These are phyloP conservation scores for Notothenia rossii DNA, from an alignment of 2,113 vertebrate genomes.

Conservation along the genomic window DNA sequence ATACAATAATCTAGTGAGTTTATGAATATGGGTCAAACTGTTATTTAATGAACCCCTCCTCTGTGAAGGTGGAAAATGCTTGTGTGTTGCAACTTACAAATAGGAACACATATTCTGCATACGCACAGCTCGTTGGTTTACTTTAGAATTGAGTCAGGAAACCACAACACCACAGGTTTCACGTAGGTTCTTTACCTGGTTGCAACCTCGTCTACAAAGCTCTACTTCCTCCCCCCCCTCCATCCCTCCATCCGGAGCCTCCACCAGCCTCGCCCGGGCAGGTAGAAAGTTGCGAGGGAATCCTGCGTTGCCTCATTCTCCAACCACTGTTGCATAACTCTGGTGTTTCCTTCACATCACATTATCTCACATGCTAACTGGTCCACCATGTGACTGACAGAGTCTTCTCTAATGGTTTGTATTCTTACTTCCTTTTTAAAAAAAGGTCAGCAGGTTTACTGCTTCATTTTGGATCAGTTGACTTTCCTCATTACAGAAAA, in stretches of 20 bases:
- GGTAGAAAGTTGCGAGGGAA: constrained; percentile 5
- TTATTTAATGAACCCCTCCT: neutral
- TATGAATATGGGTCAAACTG: neutral
- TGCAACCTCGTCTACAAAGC: constrained; percentile 31
- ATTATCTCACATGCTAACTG: neutral
- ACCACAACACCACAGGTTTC: constrained; percentile 41
- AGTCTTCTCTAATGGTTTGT: neutral
- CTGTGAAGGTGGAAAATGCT: constrained; percentile 13
- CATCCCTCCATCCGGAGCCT: neutral
- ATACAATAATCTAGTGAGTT: neutral
- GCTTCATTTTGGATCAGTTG: neutral
- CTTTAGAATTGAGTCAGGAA: constrained; percentile 39
- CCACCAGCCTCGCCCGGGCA: neutral
- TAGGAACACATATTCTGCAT: constrained; percentile 22
- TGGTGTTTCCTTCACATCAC: constrained; percentile 38
- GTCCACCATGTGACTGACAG: constrained; percentile 1
- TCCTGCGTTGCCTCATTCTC: constrained; percentile 9
- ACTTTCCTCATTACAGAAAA: neutral
- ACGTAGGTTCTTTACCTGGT: constrained; percentile 24
- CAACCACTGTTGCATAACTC: constrained; percentile 46
- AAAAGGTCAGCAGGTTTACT: constrained; percentile 4
- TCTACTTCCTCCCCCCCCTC: neutral
- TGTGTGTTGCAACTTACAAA: constrained; percentile 17
- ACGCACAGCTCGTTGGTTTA: constrained; percentile 9
- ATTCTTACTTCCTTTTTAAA: constrained; percentile 8